Conservation (phyloP, 2,797 vertebrate species). For the Danio kyathit region DNA sequence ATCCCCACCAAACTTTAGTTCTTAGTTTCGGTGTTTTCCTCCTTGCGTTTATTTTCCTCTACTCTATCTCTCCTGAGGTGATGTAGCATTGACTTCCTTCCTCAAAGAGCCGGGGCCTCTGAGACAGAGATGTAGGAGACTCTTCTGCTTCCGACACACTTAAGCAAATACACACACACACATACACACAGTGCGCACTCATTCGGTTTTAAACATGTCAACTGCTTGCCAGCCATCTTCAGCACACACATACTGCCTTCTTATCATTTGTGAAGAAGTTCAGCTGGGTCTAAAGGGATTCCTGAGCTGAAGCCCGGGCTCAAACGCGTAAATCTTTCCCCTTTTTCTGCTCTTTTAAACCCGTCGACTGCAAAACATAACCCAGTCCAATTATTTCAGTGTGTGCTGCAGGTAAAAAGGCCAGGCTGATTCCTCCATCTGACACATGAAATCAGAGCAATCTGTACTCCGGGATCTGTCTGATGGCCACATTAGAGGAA, state of each 20-base stretch:
- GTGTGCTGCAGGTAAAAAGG: slow-evolving; percentile 34
- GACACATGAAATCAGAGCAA: background rate
- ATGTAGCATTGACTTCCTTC: slow-evolving; percentile 46
- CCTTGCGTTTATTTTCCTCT: slow-evolving; percentile 10
- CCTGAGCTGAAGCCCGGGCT: slow-evolving; percentile 31
- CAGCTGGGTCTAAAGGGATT: slow-evolving; percentile 45
- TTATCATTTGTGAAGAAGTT: slow-evolving; percentile 34
- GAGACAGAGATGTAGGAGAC: slow-evolving; percentile 47
- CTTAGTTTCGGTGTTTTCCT: background rate
- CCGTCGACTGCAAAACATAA: slow-evolving; percentile 20
- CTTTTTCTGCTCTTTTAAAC: slow-evolving; percentile 22
- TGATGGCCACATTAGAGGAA: background rate
- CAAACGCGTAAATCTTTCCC: slow-evolving; percentile 44
- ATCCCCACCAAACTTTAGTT: slow-evolving; percentile 8
- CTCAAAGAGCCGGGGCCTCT: slow-evolving; percentile 39
- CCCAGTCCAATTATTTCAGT: slow-evolving; percentile 48
- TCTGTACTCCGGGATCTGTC: slow-evolving; percentile 1
- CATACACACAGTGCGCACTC: slow-evolving; percentile 23
- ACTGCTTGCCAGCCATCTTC: slow-evolving; percentile 26
- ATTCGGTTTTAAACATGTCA: slow-evolving; percentile 28
- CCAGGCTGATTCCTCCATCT: slow-evolving; percentile 20
- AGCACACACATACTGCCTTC: slow-evolving; percentile 14
- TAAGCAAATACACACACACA: slow-evolving; percentile 22
- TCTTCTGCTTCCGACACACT: slow-evolving; percentile 44
- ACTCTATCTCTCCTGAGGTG: slow-evolving; percentile 44